Evolutionary conservation across 35 echinoderm and acorn worm genomes (phyloP).

Genomic region (Amphiura filiformis): DNA sequence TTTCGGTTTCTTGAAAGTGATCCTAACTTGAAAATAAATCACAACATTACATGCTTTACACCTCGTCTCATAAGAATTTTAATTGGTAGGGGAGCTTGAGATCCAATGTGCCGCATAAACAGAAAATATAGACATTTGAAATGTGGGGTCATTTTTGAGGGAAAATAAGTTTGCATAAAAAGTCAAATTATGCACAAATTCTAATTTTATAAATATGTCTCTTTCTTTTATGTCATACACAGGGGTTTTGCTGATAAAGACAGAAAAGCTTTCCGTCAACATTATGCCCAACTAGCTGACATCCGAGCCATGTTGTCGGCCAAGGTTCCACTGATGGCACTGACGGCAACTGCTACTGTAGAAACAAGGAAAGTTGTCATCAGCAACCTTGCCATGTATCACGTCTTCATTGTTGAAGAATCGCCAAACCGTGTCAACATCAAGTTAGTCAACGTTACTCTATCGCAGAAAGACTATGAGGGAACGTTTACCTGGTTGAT

Average conservation of each 20-base stretch:
- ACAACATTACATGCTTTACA: no score
- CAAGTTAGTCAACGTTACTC: not conserved
- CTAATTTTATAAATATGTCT: not conserved
- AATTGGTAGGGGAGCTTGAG: no score
- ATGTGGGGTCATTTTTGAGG: no score
- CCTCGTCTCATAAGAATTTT: no score
- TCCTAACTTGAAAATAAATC: no score
- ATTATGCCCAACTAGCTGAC: not conserved
- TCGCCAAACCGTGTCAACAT: conserved; percentile 3
- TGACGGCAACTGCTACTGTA: not conserved
- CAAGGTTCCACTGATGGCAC: not conserved
- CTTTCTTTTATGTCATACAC: not conserved
- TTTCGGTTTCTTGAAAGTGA: no score
- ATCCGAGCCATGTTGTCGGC: not conserved
- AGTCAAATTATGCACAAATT: no score
- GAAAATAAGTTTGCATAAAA: no score
- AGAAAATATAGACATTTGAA: no score
- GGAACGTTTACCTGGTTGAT: not conserved
- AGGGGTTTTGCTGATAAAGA: not conserved
- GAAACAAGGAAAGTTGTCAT: not conserved
- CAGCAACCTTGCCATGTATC: not conserved
- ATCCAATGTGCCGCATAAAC: no score
- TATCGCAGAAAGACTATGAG: not conserved
- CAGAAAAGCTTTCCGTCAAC: not conserved
- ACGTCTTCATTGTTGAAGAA: not conserved